Percentiles rank a stretch among this genome's conserved stretches.
Evolutionary conservation across 1,140 invertebrate species (phyloP).

Genomic region (Tyrophagus putrescentiae): DNA sequence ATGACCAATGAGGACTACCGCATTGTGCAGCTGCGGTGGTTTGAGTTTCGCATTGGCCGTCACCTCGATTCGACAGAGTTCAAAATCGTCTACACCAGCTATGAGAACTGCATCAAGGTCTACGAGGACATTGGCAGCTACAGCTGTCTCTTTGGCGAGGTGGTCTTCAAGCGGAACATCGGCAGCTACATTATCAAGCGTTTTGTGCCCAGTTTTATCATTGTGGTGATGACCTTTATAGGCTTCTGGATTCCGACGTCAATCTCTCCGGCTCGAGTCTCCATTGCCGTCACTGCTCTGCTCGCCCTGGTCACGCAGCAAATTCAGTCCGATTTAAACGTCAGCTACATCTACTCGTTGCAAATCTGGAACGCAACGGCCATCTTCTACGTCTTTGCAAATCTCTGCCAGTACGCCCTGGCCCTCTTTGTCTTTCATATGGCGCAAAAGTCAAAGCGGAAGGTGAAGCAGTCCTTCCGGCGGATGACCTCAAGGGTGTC

Average conservation of each 20-base stretch:
- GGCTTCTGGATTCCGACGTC: conserved; percentile 14
- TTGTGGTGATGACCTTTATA: conserved; percentile 5
- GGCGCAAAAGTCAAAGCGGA: too few relatives aligned
- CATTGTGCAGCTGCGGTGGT: too few relatives aligned
- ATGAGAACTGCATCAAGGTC: background rate
- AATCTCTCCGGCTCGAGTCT: conserved; percentile 10
- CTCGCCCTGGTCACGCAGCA: background rate
- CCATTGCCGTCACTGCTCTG: background rate
- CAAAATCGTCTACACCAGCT: background rate
- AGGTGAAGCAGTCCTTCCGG: too few relatives aligned
- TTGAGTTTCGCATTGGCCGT: background rate
- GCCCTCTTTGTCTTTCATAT: background rate
- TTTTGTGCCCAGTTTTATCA: conserved; percentile 5
- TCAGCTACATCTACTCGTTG: conserved; percentile 63
- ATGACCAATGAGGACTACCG: too few relatives aligned
- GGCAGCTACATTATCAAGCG: background rate
- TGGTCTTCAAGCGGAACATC: background rate
- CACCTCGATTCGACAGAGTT: background rate
- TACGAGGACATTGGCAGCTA: background rate
- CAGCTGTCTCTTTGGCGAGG: background rate
- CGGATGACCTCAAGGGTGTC: too few relatives aligned
- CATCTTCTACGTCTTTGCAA: conserved; percentile 33
- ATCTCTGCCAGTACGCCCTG: conserved; percentile 23
- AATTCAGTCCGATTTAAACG: background rate
- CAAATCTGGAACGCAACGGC: conserved; percentile 74